Evolutionary conservation across 2,797 vertebrate genomes (phyloP), one percentile per base, ranked within the genome.

Genomic region (Sternotherus odoratus): DNA sequence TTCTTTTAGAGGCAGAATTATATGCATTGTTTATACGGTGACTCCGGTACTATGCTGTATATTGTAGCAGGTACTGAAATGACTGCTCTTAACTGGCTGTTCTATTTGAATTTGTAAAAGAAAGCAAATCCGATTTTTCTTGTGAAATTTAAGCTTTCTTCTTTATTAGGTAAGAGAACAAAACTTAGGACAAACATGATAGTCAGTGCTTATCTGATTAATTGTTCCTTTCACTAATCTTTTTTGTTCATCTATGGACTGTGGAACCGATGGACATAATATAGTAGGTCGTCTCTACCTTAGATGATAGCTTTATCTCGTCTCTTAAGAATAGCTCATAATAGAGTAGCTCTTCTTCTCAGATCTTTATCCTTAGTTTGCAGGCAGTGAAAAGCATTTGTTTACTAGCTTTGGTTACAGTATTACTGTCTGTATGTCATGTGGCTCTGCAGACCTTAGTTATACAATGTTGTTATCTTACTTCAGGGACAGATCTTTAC

Each of bases 171-270:
- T 36, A 84, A 57, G 4, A 63, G 79, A 75, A 48, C 3, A 33
- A 3, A 4, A 8, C 16, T 50, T 78, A 81, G 50, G 23, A 53
- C 8, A 78, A 53, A 79, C 8, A 1, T 21, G 8, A 49, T 5
- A 8, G 24, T 10, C 3, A 46, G 53, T 1, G 69, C 85, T 77
- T 82, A 6, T 6, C 94, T 77, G 88, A 36, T 23, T 33, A 36
- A 4, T 33, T 6, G 1, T 50, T 54, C 8, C 78, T 79, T 43
- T 33, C 3, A 1, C 2, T 5, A 49, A 8, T 30, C 0, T 39
- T 30, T 0, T 39, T 51, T 50, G 21, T 83, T 86, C 16, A 16
- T 36, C n/a, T n/a, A 8, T 36, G 48, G 13, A 63, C 3, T 69
- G 6, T 69, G 19, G 63, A 39, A 36, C 19, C 8, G 21, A 69